Evolutionary conservation across 2,113 vertebrate species (phyloP).

Genomic region (Elaphurus davidianus): DNA sequence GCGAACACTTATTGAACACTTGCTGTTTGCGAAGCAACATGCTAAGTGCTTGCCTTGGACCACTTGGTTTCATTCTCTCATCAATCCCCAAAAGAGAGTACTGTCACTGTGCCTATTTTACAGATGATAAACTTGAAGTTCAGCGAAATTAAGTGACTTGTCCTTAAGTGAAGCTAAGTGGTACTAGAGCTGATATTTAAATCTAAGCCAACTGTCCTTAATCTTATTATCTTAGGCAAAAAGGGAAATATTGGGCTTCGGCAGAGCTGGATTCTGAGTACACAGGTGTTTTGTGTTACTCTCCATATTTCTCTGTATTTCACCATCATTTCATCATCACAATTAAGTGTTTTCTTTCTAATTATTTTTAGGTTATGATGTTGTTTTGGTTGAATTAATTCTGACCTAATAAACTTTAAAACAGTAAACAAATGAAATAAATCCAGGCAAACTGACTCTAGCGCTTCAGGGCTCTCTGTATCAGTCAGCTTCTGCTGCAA

Average conservation of each 20-base stretch:
- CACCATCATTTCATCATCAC: neutral
- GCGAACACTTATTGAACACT: neutral
- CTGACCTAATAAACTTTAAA: neutral
- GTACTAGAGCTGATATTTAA: neutral
- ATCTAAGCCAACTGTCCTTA: neutral
- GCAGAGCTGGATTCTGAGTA: neutral
- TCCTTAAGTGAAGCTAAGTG: neutral
- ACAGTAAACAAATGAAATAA: neutral
- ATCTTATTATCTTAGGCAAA: neutral
- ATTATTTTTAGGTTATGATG: neutral
- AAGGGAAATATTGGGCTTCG: neutral
- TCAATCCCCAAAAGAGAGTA: neutral
- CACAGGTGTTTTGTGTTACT: neutral
- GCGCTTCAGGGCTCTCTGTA: neutral
- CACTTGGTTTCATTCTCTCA: neutral
- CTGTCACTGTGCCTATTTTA: neutral
- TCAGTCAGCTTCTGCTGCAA: neutral
- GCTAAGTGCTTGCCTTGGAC: neutral
- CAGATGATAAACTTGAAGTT: neutral
- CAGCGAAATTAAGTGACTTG: neutral
- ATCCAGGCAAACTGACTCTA: neutral
- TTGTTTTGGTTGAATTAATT: neutral
- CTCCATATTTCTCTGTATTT: neutral
- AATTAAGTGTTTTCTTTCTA: neutral
- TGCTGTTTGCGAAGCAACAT: neutral